Conservation (phyloP, 2,797 vertebrate species). For the Cichlasoma orientale region DNA sequence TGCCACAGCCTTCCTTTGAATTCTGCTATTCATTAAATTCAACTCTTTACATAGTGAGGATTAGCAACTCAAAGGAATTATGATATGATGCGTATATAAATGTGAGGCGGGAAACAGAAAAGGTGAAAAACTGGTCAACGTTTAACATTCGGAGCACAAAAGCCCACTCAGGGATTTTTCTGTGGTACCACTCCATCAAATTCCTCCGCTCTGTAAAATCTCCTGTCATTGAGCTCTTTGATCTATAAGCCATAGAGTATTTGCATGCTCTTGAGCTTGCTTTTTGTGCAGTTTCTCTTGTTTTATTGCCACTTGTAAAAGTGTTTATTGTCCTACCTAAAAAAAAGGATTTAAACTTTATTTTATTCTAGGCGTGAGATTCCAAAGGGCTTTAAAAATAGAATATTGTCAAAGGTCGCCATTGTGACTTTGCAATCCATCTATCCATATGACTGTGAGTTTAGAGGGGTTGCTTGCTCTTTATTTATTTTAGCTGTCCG, state of each 20-base stretch:
- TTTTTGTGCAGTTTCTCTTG: neutral
- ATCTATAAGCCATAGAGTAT: conserved; percentile 31
- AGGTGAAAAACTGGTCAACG: neutral
- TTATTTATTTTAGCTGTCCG: conserved; percentile 69
- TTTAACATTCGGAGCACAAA: conserved; percentile 30
- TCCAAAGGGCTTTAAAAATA: neutral
- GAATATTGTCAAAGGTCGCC: conserved; percentile 7
- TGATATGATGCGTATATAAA: conserved; percentile 21
- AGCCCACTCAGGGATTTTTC: conserved; percentile 11
- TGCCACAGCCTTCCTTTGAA: conserved; percentile 2
- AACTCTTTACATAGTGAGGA: conserved; percentile 18
- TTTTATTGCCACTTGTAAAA: conserved; percentile 22
- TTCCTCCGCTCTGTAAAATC: conserved; percentile 15
- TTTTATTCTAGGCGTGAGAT: neutral
- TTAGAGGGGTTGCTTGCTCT: conserved; percentile 29
- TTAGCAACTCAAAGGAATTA: conserved; percentile 22
- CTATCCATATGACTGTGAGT: conserved; percentile 27
- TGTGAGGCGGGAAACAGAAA: neutral
- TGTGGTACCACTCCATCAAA: neutral
- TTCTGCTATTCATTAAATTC: neutral
- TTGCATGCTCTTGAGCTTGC: conserved; percentile 25
- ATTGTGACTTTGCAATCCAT: conserved; percentile 10
- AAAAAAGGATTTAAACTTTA: neutral
- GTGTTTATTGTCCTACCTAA: neutral
- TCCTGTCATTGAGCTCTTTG: conserved; percentile 35